A percentile compares a stretch with the other conserved stretches of the same genome.
Evolutionary conservation across 2,888 invertebrate species (phyloP).

Genomic region (Drosophila bunnanda): DNA sequence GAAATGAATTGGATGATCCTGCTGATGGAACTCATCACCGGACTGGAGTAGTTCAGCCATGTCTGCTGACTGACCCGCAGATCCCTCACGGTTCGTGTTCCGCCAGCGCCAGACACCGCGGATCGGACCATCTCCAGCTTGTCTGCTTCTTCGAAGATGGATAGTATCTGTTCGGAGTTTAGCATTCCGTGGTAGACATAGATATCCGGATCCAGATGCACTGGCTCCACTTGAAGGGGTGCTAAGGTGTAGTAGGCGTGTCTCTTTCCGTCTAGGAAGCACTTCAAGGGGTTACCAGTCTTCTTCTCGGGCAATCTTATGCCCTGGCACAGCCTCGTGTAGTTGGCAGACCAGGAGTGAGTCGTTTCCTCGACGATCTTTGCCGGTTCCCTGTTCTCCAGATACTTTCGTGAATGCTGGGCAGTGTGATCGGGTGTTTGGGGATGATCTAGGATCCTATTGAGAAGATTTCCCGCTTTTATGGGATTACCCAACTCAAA

Average conservation of each 20-base stretch:
- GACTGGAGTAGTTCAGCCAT: constrained; percentile 57
- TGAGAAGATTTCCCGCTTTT: constrained; percentile 40
- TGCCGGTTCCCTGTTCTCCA: constrained; percentile 22
- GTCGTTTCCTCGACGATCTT: not conserved
- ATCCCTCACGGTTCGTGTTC: constrained; percentile 24
- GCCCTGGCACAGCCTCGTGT: constrained; percentile 66
- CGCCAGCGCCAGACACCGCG: constrained; percentile 7
- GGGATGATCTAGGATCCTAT: constrained; percentile 41
- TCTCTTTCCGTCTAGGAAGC: constrained; percentile 53
- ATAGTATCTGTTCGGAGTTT: constrained; percentile 92
- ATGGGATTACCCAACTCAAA: constrained; percentile 59
- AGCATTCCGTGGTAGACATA: constrained; percentile 94
- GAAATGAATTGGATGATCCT: constrained; percentile 88
- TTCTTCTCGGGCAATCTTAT: constrained; percentile 22
- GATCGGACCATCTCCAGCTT: constrained; percentile 54
- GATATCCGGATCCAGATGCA: constrained; percentile 91
- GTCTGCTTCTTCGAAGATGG: constrained; percentile 64
- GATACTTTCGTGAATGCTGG: constrained; percentile 35
- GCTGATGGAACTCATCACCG: constrained; percentile 43
- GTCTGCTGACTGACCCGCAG: constrained; percentile 71
- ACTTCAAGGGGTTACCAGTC: constrained; percentile 25
- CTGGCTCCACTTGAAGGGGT: constrained; percentile 92
- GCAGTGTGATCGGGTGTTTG: constrained; percentile 29
- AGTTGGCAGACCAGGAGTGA: constrained; percentile 36
- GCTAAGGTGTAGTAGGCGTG: constrained; percentile 90